phyloP scores from a whole-genome alignment of 1,140 invertebrate species.

The Tachypleus tridentatus region DNA sequence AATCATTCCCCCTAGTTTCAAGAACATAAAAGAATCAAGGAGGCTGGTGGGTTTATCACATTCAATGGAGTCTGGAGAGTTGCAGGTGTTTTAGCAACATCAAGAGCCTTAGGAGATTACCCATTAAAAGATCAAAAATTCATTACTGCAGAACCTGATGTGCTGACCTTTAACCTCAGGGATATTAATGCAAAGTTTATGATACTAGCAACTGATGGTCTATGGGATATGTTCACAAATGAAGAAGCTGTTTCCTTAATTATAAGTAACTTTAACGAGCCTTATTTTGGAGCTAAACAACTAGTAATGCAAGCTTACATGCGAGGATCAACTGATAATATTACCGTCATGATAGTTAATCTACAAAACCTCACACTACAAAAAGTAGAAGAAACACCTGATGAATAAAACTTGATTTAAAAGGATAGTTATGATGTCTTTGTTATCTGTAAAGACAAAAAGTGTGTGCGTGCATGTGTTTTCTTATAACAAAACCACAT shows the following conservation, averaged over 20 bases:
- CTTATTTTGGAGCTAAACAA: slow-evolving; percentile 76
- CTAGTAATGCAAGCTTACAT: slow-evolving; percentile 80
- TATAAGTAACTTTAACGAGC: slow-evolving; percentile 51
- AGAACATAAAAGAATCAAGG: slow-evolving; percentile 73
- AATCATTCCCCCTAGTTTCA: slow-evolving; percentile 44
- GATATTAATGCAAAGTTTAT: slow-evolving; percentile 68
- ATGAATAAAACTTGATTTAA: too few relatives aligned
- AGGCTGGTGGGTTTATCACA: slow-evolving; percentile 83
- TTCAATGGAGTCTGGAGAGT: slow-evolving; percentile 95
- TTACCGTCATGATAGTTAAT: slow-evolving; percentile 83
- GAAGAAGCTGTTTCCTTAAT: slow-evolving; percentile 85
- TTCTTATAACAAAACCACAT: too few relatives aligned
- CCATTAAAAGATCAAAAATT: slow-evolving; percentile 86
- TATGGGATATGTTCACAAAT: slow-evolving; percentile 92
- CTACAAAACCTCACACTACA: slow-evolving; percentile 35
- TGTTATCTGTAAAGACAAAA: too few relatives aligned
- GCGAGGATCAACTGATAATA: slow-evolving; percentile 86
- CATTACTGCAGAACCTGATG: slow-evolving; percentile 89
- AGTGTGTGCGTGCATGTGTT: too few relatives aligned
- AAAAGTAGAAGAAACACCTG: not conserved
- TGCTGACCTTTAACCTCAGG: slow-evolving; percentile 70
- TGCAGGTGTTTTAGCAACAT: slow-evolving; percentile 88
- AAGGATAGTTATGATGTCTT: too few relatives aligned
- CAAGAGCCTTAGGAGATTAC: slow-evolving; percentile 85
- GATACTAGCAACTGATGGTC: slow-evolving; percentile 83